Conservation (phyloP, 2,888 invertebrate species). For the Sarcophaga variegata region DNA sequence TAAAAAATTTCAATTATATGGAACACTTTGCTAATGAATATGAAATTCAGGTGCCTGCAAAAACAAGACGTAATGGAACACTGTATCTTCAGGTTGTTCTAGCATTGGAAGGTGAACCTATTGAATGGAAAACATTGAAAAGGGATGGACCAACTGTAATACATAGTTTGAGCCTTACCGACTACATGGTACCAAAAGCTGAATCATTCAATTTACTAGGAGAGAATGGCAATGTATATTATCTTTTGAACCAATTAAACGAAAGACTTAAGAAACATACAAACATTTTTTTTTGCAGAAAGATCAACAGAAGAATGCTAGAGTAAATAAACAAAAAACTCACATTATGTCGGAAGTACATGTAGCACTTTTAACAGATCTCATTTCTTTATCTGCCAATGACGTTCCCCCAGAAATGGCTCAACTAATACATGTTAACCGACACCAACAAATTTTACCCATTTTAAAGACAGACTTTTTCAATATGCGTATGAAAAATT, state of each 20-base stretch:
- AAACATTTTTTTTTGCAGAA: slow-evolving; percentile 33
- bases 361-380: slow-evolving; percentile 90
- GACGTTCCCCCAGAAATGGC: slow-evolving; percentile 88
- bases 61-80: slow-evolving; percentile 92
- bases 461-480: slow-evolving; percentile 92
- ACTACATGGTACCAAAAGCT: slow-evolving; percentile 88
- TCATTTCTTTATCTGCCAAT: slow-evolving; percentile 85
- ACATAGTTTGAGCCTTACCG: slow-evolving; percentile 87
- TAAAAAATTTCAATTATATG: slow-evolving; percentile 86
- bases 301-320: neutral
- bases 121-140: slow-evolving; percentile 84
- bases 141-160: slow-evolving; percentile 85
- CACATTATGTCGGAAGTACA: slow-evolving; percentile 89
- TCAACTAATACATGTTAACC: slow-evolving; percentile 85
- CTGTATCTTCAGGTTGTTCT: slow-evolving; percentile 89
- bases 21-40: slow-evolving; percentile 82
- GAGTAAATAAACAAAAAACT: slow-evolving; percentile 81
- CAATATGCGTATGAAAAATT: slow-evolving; percentile 89
- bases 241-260: neutral
- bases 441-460: slow-evolving; percentile 88
- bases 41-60: slow-evolving; percentile 86
- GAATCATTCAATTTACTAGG: slow-evolving; percentile 88
- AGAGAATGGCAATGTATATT: slow-evolving; percentile 78
- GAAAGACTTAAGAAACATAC: slow-evolving; percentile 63
- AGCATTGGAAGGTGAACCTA: slow-evolving; percentile 84